Evolutionary conservation across 2,888 invertebrate genomes (phyloP), one percentile per base, ranked within the genome.

Genomic region (Hydriomena furcata): DNA sequence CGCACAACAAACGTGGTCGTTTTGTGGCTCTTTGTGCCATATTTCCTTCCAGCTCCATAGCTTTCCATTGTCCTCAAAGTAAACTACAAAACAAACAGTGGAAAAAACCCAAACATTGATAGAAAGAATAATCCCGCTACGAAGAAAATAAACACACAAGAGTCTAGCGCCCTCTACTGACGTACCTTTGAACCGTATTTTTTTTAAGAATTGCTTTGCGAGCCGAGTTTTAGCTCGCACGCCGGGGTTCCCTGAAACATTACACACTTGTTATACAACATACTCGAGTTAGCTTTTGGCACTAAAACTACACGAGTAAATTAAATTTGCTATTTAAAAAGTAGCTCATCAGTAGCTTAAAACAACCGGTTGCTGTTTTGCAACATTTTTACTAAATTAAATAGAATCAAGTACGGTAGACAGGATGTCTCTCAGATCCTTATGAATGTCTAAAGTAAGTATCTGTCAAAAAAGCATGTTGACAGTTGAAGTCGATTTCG

Each of bases 121-220:
- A 59, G 13, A 21, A 48, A 21, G 31, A 37, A 50, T 36, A 47
- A 35, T 35, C 47, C 52, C 47, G 50, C 34, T 51, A 52, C 56
- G 23, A 51, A 21, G 49, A 21, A 35, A 43, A 48, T 6, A 45
- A 24, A 44, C 52, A 55, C 46, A 59, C 61, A 66, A 59, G 58
- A 40, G 45, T 34, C 61, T 63, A 69, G 71, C 70, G 68, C 80
- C 82, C 73, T 65, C 86, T 86, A 84, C 77, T 57, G 71, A 83
- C 88, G 65, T 88, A 89, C 88, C 88, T 89, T 84, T 88, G 71
- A 72, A 78, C 44, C 84, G 83, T 55, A 79, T 79, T 79, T 88
- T 89, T 87, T 89, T 89, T 69, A 86, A 68, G 61, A 81, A 84
- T 72, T 75, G 75, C 75, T 87, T 89, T 60, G 82, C 68, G 45